These are phyloP conservation scores for Boloria selene DNA, from an alignment of 2,888 invertebrate genomes.

Conservation along the genomic window DNA sequence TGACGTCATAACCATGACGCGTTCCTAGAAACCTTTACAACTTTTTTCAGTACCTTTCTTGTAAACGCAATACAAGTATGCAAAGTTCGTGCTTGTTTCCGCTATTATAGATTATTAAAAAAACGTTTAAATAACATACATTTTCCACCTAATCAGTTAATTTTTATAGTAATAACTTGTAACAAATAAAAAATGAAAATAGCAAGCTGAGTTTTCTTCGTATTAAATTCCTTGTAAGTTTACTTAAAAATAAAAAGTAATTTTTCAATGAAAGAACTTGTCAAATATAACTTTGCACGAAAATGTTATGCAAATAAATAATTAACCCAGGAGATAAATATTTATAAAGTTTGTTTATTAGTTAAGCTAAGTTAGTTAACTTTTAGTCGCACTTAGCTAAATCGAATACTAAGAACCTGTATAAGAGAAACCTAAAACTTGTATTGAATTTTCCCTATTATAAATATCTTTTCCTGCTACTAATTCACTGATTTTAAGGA, in stretches of 20 bases:
- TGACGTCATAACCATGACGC: slow-evolving; percentile 36
- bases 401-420: too few species aligned
- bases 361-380: too few species aligned
- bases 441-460: background rate
- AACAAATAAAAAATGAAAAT: background rate
- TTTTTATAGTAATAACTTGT: background rate
- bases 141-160: slow-evolving; percentile 14
- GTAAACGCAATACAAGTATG: slow-evolving; percentile 19
- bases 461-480: background rate
- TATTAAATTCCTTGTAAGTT: background rate
- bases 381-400: too few species aligned
- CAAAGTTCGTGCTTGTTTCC: slow-evolving; percentile 13
- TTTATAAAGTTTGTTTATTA: too few species aligned
- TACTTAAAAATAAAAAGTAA: background rate
- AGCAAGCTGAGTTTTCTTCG: background rate
- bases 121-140: background rate
- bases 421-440: too few species aligned
- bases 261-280: too few species aligned
- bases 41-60: slow-evolving; percentile 21
- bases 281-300: too few species aligned
- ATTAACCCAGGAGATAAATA: too few species aligned
- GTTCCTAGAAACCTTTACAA: slow-evolving; percentile 28
- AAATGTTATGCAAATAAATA: too few species aligned
- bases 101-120: slow-evolving; percentile 30
- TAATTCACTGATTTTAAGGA: too few species aligned